Conservation (phyloP, 1,140 invertebrate genomes). For the Zaprionus ornatus region DNA sequence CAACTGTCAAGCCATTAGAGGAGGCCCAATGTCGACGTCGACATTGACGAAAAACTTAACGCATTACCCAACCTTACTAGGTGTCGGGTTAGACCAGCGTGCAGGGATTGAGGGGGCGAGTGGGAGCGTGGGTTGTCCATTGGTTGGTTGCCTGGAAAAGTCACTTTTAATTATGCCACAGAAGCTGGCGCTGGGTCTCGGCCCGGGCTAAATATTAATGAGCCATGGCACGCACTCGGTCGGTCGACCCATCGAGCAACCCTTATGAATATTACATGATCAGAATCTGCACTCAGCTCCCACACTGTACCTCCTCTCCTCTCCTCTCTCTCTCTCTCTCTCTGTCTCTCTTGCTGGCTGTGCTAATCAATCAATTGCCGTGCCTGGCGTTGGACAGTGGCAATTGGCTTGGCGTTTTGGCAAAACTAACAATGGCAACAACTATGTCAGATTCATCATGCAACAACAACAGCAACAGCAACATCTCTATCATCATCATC, state of each 20-base stretch:
- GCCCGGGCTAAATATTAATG: conserved; percentile 71
- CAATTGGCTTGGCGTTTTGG: conserved; percentile 62
- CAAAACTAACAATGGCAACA: conserved; percentile 25
- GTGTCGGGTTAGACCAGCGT: not conserved
- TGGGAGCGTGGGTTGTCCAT: not conserved
- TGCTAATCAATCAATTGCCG: conserved; percentile 75
- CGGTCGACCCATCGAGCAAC: conserved; percentile 38
- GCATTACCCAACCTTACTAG: conserved; percentile 62
- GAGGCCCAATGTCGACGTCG: conserved; percentile 21
- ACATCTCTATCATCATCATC: not conserved
- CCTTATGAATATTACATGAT: conserved; percentile 76
- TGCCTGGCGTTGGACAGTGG: conserved; percentile 52
- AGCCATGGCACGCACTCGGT: conserved; percentile 54
- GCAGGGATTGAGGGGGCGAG: not conserved
- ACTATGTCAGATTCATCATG: conserved; percentile 22
- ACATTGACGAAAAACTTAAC: conserved; percentile 77
- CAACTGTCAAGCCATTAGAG: conserved; percentile 78
- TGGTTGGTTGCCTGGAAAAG: conserved; percentile 56
- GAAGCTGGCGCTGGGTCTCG: conserved; percentile 16
- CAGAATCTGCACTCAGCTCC: conserved; percentile 22
- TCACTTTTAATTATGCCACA: conserved; percentile 76
- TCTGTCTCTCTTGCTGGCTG: not conserved
- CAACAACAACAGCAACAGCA: conserved; percentile 3
- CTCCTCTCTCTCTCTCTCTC: not conserved
- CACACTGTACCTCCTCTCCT: no score